Percentiles rank a stretch among this genome's conserved stretches.
Conservation (phyloP, 2,888 invertebrate species). For the Odontocolon sp. region DNA sequence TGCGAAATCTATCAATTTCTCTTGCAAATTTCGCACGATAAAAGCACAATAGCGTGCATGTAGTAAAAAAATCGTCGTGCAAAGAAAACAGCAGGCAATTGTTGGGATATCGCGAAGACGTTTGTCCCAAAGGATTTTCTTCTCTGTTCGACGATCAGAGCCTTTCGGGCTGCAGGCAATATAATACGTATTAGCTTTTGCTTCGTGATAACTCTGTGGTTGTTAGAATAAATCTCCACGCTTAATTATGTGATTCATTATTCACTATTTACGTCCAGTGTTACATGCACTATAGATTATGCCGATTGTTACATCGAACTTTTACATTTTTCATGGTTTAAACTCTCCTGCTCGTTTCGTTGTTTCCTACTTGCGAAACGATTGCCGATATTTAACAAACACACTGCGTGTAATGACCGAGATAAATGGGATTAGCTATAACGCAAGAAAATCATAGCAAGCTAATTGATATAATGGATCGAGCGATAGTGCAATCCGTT, state of each 20-base stretch:
- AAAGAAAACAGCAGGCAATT: conserved; percentile 19
- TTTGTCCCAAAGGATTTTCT: not conserved
- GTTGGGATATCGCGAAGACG: not conserved
- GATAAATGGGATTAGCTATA: conserved; percentile 3
- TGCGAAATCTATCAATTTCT: conserved; percentile 2
- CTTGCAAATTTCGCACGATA: not conserved
- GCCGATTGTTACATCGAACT: conserved; percentile 52
- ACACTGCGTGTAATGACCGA: conserved; percentile 10
- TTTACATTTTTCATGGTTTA: conserved; percentile 14
- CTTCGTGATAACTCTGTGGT: conserved; percentile 14
- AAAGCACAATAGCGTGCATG: conserved; percentile 16
- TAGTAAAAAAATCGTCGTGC: conserved; percentile 23
- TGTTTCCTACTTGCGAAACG: conserved; percentile 36
- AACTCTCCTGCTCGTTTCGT: conserved; percentile 37
- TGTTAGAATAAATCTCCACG: conserved; percentile 52
- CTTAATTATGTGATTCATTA: conserved; percentile 54
- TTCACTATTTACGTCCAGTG: conserved; percentile 49
- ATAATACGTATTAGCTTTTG: not conserved
- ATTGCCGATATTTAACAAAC: conserved; percentile 25
- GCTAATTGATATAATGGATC: conserved; percentile 18
- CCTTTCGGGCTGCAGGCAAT: too few species aligned
- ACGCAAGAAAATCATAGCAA: conserved; percentile 9
- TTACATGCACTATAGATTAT: conserved; percentile 54
- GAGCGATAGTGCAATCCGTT: conserved; percentile 8
- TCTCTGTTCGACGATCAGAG: not conserved